Conservation (phyloP, 1,140 invertebrate genomes). For the Streblospio benedicti region DNA sequence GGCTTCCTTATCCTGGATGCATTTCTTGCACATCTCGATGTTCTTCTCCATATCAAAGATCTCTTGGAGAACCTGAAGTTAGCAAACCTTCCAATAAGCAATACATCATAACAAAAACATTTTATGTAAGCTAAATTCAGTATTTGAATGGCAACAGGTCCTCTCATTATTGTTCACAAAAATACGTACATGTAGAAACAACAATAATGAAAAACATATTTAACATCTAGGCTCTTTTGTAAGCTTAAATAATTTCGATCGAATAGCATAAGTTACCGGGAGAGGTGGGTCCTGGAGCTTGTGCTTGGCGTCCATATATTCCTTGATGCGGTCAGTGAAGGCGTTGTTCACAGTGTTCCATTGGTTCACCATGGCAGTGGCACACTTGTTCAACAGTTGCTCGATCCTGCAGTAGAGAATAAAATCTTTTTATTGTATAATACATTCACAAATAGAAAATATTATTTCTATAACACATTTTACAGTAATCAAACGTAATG, state of each 20-base stretch:
- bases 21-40: constrained; percentile 47
- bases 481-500: too few relatives aligned
- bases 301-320: constrained; percentile 51
- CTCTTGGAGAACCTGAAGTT: constrained; percentile 68
- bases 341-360: constrained; percentile 37
- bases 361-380: constrained; percentile 10
- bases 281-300: constrained; percentile 75
- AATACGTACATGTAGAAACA: too few relatives aligned
- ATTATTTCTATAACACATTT: too few relatives aligned
- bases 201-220: too few relatives aligned
- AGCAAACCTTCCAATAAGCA: background rate
- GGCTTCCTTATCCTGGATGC: constrained; percentile 46
- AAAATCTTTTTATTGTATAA: too few relatives aligned
- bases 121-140: constrained; percentile 14
- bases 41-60: constrained; percentile 67
- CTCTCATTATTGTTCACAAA: too few relatives aligned
- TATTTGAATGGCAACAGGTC: too few relatives aligned
- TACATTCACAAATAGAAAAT: too few relatives aligned
- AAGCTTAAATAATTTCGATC: too few relatives aligned
- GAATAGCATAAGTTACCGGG: constrained; percentile 56
- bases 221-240: too few relatives aligned
- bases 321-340: constrained; percentile 42
- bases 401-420: too few relatives aligned
- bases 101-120: background rate
- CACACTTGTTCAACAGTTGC: constrained; percentile 9